A percentile compares a stretch with the other conserved stretches of the same genome.
Evolutionary conservation across 2,797 vertebrate species (phyloP).

Genomic region (Danio jaintianensis): DNA sequence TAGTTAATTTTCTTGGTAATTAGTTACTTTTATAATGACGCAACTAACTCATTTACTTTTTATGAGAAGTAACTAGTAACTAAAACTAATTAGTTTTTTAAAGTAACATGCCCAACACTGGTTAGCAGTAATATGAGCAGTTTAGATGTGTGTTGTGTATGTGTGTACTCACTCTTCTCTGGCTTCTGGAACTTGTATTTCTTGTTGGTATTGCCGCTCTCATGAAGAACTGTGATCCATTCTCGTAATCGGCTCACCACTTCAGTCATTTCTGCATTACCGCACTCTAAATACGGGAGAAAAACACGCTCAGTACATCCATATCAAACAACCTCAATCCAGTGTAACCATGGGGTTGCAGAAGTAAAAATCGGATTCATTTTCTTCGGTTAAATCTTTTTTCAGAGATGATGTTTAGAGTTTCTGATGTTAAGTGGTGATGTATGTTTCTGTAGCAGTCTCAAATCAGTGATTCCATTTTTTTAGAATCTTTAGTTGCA

Average conservation of each 20-base stretch:
- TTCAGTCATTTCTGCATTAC: slow-evolving; percentile 89
- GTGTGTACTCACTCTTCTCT: slow-evolving; percentile 82
- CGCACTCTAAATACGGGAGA: slow-evolving; percentile 80
- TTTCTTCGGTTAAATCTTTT: background rate
- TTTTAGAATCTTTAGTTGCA: background rate
- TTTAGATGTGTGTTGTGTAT: background rate
- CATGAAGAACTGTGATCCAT: slow-evolving; percentile 95
- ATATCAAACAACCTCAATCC: background rate
- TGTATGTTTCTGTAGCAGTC: background rate
- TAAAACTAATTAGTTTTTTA: no score
- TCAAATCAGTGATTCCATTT: background rate
- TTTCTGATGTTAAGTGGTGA: background rate
- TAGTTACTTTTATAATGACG: no score
- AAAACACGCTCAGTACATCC: slow-evolving; percentile 18
- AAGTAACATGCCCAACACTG: no score
- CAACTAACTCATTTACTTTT: no score
- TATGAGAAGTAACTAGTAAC: no score
- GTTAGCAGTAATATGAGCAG: background rate
- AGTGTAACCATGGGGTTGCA: background rate
- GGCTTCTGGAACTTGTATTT: slow-evolving; percentile 86
- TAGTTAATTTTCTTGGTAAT: no score
- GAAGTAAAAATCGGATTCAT: background rate
- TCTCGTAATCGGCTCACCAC: slow-evolving; percentile 90
- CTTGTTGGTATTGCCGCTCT: slow-evolving; percentile 88
- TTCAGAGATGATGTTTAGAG: background rate